A percentile compares a stretch with the other conserved stretches of the same genome.
Conservation (phyloP, 2,113 vertebrate genomes). For the Petroica traversi region DNA sequence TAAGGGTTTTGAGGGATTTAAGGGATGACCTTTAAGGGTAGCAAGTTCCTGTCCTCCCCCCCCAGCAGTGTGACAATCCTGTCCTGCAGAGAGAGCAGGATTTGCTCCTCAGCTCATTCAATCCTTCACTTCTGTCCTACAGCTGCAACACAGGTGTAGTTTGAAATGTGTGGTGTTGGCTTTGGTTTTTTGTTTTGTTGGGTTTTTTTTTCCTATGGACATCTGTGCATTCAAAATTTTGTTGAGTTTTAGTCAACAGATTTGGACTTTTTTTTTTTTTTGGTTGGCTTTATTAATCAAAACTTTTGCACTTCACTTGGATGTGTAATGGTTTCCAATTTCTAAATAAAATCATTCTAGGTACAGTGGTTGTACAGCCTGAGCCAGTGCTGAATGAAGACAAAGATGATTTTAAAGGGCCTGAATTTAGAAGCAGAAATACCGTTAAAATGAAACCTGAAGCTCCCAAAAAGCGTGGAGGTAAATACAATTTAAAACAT, state of each 20-base stretch:
- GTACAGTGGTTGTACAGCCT: conserved; percentile 93
- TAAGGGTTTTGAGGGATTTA: not conserved
- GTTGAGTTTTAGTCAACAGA: not conserved
- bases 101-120: not conserved
- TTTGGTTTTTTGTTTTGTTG: not conserved
- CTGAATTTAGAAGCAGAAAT: conserved; percentile 95
- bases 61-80: not conserved
- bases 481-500: conserved; percentile 79
- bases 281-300: conserved; percentile 32
- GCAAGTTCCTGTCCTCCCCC: not conserved
- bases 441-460: conserved; percentile 90
- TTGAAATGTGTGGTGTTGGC: not conserved
- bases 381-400: conserved; percentile 93
- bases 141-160: not conserved
- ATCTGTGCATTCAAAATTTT: not conserved
- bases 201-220: not conserved
- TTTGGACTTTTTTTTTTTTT: not conserved
- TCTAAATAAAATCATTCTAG: conserved; percentile 83
- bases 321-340: conserved; percentile 78
- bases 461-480: conserved; percentile 86
- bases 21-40: not conserved
- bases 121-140: not conserved
- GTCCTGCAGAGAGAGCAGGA: not conserved
- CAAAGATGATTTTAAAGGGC: conserved; percentile 98
- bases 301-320: conserved; percentile 72